Percentiles rank a stretch among this genome's conserved stretches.
Conservation (phyloP, 1,140 invertebrate genomes). For the Sycophila sp. region DNA sequence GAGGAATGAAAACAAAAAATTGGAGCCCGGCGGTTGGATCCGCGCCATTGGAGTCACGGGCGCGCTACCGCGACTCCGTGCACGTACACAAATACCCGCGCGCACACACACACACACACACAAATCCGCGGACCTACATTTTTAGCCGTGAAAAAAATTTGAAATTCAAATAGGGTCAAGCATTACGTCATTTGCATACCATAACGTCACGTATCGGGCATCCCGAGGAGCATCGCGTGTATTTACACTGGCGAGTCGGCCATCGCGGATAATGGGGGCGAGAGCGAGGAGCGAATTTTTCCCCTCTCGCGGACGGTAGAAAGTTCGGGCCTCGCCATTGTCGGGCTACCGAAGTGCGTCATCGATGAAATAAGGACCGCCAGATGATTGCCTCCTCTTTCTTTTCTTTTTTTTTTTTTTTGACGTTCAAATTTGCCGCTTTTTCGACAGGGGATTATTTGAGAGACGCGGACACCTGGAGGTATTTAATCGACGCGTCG, state of each 20-base stretch:
- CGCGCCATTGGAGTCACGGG: neutral
- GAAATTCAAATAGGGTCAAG: conserved; percentile 24
- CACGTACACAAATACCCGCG: too few relatives aligned
- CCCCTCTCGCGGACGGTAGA: neutral
- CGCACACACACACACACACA: neutral
- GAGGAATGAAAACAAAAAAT: too few relatives aligned
- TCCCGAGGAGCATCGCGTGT: neutral
- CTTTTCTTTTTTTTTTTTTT: too few relatives aligned
- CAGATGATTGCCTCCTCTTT: too few relatives aligned
- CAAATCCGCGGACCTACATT: conserved; percentile 6
- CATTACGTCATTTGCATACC: conserved; percentile 19
- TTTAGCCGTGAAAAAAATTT: conserved; percentile 25
- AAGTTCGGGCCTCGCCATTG: neutral
- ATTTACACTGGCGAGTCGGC: conserved; percentile 7
- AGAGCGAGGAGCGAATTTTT: neutral
- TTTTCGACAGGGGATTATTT: too few relatives aligned
- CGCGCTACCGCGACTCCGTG: too few relatives aligned
- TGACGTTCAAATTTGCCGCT: too few relatives aligned
- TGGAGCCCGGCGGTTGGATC: too few relatives aligned
- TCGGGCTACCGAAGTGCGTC: neutral
- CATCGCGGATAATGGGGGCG: neutral
- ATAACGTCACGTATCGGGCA: neutral
- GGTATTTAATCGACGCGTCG: too few relatives aligned
- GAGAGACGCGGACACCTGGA: too few relatives aligned
- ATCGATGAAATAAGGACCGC: too few relatives aligned